Percentiles rank a stretch among this genome's conserved stretches.
Conservation (phyloP, 2,888 invertebrate species). For the Tenthredo distinguenda region DNA sequence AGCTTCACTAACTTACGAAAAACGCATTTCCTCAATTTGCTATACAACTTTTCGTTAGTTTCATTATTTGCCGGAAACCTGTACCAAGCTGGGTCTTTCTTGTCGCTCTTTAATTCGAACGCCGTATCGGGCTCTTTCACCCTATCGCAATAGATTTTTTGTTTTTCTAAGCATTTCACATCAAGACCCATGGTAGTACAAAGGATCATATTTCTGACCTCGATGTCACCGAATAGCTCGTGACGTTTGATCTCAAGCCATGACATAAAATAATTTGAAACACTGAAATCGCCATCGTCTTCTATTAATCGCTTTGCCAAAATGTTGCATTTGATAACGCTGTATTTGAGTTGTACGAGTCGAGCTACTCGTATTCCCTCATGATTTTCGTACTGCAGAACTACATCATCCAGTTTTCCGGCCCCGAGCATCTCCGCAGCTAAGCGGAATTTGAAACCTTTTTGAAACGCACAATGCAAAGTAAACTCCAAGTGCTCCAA, state of each 20-base stretch:
- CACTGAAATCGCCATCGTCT: neutral
- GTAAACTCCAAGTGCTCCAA: neutral
- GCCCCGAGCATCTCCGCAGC: neutral
- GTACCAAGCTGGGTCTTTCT: neutral
- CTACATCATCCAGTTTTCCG: neutral
- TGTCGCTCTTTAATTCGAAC: neutral
- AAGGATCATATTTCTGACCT: neutral
- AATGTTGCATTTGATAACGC: neutral
- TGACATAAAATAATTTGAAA: neutral
- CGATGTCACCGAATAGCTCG: neutral
- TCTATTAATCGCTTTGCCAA: neutral
- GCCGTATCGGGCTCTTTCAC: neutral
- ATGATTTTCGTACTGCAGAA: neutral
- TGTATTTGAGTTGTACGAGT: neutral
- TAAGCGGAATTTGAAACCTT: neutral
- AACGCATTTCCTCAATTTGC: neutral
- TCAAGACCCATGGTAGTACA: neutral
- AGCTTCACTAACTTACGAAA: neutral
- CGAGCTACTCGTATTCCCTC: neutral
- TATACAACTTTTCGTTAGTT: neutral
- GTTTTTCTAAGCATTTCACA: neutral
- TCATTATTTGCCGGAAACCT: neutral
- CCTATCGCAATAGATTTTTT: neutral
- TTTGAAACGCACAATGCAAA: neutral
- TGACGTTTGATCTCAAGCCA: neutral